phyloP scores from a whole-genome alignment of 2,888 invertebrate species.

The Acleris laterana region DNA sequence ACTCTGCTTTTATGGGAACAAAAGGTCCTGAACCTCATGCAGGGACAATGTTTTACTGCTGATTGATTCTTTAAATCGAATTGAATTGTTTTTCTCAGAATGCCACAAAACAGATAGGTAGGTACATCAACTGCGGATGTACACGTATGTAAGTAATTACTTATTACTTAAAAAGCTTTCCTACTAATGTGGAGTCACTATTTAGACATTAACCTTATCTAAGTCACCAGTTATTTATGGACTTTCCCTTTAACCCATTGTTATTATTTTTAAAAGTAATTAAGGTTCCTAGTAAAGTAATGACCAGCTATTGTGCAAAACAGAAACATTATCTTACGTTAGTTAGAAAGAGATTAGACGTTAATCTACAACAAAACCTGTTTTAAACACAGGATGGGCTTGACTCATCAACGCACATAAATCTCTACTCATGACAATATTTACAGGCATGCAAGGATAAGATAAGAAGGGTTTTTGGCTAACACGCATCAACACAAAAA shows the following conservation, averaged over 20 bases:
- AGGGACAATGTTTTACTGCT: constrained; percentile 21
- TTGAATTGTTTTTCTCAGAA: constrained; percentile 3
- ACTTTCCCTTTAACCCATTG: no score
- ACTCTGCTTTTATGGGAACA: constrained; percentile 8
- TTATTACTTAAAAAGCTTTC: no score
- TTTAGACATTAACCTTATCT: no score
- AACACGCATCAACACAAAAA: constrained; percentile 16
- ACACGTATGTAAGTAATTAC: no score
- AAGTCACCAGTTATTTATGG: no score
- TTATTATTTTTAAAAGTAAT: background rate
- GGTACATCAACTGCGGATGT: background rate
- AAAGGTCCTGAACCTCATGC: background rate
- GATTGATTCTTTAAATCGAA: constrained; percentile 26
- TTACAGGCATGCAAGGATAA: constrained; percentile 35
- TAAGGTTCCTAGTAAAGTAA: background rate
- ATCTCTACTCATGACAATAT: constrained; percentile 30
- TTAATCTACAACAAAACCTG: constrained; percentile 9
- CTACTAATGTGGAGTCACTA: no score
- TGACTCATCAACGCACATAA: constrained; percentile 33
- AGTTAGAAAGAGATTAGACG: constrained; percentile 21
- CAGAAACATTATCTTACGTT: constrained; percentile 4
- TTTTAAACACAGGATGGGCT: constrained; percentile 23
- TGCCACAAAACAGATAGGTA: background rate
- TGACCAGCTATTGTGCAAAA: background rate
- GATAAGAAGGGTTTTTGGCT: constrained; percentile 30